These are phyloP conservation scores for Indri indri DNA, from an alignment of 2,113 vertebrate species.

Conservation along the genomic window DNA sequence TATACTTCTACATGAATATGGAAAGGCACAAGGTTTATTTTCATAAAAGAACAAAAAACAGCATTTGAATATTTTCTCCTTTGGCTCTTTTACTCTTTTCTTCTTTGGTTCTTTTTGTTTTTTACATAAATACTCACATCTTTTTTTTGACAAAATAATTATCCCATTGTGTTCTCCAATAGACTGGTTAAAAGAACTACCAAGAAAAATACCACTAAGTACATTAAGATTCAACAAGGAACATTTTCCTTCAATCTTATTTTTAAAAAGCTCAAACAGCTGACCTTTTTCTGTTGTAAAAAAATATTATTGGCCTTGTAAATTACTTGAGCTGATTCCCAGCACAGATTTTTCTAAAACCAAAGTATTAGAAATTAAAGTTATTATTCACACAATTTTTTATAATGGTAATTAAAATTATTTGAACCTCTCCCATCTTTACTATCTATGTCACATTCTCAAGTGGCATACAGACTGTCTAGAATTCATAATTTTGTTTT, in stretches of 20 bases:
- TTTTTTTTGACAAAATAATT: slow-evolving; percentile 32
- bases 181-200: not conserved
- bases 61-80: not conserved
- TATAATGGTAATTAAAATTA: not conserved
- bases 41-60: not conserved
- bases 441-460: not conserved
- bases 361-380: not conserved
- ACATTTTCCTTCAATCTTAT: not conserved
- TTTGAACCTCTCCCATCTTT: not conserved
- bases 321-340: not conserved
- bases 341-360: not conserved
- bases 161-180: not conserved
- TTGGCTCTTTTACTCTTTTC: not conserved
- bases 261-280: slow-evolving; percentile 14
- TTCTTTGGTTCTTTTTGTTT: not conserved
- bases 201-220: not conserved
- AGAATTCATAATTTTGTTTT: not conserved
- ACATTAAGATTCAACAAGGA: not conserved
- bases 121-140: not conserved
- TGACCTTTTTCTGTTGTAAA: not conserved
- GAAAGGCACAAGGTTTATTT: not conserved
- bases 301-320: not conserved
- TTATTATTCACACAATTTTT: not conserved
- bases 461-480: not conserved
- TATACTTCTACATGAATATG: not conserved